These are phyloP conservation scores for Mus spretus DNA, from an alignment of 2,797 vertebrate genomes.

Conservation along the genomic window DNA sequence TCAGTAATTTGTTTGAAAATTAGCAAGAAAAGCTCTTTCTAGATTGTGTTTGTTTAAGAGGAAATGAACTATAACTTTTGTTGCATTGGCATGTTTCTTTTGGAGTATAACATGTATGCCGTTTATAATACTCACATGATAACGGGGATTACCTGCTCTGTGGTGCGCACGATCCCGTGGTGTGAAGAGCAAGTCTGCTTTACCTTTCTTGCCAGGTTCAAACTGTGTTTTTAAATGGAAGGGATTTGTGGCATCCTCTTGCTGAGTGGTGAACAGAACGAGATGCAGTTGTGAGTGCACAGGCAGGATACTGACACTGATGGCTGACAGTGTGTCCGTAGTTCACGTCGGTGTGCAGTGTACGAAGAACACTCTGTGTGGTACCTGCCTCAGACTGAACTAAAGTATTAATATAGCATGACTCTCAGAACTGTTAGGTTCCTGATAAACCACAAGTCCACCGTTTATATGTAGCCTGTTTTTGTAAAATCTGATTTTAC, in stretches of 20 bases:
- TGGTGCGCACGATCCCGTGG: background rate
- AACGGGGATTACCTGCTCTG: background rate
- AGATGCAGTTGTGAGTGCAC: background rate
- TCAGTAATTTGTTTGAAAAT: slow-evolving; percentile 72
- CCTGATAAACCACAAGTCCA: slow-evolving; percentile 30
- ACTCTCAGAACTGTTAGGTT: background rate
- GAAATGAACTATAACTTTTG: slow-evolving; percentile 70
- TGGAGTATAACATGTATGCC: slow-evolving; percentile 33
- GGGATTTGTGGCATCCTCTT: background rate
- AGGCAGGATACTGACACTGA: background rate
- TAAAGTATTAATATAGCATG: background rate
- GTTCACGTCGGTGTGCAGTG: too few relatives aligned
- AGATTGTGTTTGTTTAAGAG: slow-evolving; percentile 49
- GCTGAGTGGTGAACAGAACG: background rate
- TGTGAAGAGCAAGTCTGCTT: slow-evolving; percentile 12
- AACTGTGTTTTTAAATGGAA: slow-evolving; percentile 37
- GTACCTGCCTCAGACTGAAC: background rate
- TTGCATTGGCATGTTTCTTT: slow-evolving; percentile 51
- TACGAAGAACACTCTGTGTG: background rate
- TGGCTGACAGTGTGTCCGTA: too few relatives aligned
- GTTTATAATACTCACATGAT: background rate
- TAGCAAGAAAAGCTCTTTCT: slow-evolving; percentile 67
- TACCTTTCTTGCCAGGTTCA: slow-evolving; percentile 30
- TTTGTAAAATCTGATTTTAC: slow-evolving; percentile 52
- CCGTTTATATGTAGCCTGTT: background rate